phyloP scores from a whole-genome alignment of 2,113 vertebrate species.

The Aleadryas rufinucha region DNA sequence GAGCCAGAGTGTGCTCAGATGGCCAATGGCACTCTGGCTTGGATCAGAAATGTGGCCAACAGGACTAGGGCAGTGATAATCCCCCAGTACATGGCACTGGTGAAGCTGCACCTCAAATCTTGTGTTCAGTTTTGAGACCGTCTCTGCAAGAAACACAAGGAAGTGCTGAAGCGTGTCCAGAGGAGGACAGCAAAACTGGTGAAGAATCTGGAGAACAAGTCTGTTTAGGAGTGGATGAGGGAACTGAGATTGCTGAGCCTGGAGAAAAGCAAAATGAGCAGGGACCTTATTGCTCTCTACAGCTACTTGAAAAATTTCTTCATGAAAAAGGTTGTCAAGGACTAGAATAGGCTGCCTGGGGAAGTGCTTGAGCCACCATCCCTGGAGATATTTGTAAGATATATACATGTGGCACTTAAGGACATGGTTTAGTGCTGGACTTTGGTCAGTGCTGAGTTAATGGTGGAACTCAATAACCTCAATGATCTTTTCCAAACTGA shows the following conservation, averaged over 20 bases:
- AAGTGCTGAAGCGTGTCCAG: rapidly evolving
- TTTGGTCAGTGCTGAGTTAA: not conserved
- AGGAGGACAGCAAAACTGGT: not conserved
- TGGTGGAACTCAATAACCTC: not conserved
- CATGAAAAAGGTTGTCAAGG: rapidly evolving
- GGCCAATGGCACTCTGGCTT: not conserved
- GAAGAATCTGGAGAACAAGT: not conserved
- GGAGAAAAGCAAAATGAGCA: not conserved
- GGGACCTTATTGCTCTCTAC: not conserved
- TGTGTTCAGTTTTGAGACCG: not conserved
- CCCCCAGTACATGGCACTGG: rapidly evolving
- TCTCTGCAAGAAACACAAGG: not conserved
- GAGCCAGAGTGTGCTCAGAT: not conserved
- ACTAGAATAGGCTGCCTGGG: not conserved
- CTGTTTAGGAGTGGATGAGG: not conserved
- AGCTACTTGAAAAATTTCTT: not conserved
- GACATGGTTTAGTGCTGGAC: not conserved
- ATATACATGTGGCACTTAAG: not conserved
- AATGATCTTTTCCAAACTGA: not conserved
- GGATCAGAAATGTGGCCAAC: not conserved
- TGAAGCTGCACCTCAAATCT: rapidly evolving
- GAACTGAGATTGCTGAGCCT: not conserved
- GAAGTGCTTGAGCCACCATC: not conserved
- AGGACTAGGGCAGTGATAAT: rapidly evolving
- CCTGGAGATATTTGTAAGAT: not conserved